Evolutionary conservation across 1,140 invertebrate species (phyloP).

Genomic region (Pissodes strobi): DNA sequence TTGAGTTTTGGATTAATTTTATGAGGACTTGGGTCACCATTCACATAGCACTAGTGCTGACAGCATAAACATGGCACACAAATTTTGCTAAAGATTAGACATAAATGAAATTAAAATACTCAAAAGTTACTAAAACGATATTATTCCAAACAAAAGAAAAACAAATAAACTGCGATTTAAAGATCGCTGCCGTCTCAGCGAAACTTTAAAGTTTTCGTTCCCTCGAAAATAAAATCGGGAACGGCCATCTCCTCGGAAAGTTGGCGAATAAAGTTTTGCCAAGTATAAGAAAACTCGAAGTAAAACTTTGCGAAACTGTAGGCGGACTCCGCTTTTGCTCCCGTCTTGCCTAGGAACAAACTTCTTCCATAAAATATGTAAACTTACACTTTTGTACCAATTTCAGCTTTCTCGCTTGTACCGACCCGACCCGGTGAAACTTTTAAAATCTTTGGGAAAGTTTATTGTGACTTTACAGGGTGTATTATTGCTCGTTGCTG

Average conservation of each 20-base stretch:
- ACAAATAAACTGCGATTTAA: slow-evolving; percentile 27
- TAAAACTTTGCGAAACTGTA: slow-evolving; percentile 31
- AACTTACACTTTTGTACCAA: slow-evolving; percentile 57
- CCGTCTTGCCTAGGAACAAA: slow-evolving; percentile 46
- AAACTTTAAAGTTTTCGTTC: slow-evolving; percentile 21
- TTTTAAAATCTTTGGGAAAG: slow-evolving; percentile 23
- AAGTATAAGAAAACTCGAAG: slow-evolving; percentile 28
- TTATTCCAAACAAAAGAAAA: slow-evolving; percentile 16
- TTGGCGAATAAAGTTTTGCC: slow-evolving; percentile 27
- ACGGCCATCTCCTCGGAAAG: slow-evolving; percentile 27
- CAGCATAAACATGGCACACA: too few species aligned
- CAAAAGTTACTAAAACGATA: slow-evolving; percentile 6
- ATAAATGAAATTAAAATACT: not conserved
- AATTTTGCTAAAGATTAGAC: not conserved
- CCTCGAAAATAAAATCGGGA: slow-evolving; percentile 27
- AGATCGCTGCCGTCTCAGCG: slow-evolving; percentile 23
- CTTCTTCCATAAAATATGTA: slow-evolving; percentile 56
- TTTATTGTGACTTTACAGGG: slow-evolving; percentile 20
- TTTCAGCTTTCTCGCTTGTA: slow-evolving; percentile 48
- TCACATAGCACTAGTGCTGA: too few species aligned
- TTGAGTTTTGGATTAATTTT: too few species aligned
- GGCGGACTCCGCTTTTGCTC: slow-evolving; percentile 39
- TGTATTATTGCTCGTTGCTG: not conserved
- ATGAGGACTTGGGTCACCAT: too few species aligned
- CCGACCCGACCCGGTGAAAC: slow-evolving; percentile 22